These are phyloP conservation scores for Drosophila colorata DNA, from an alignment of 2,888 invertebrate genomes.

Conservation along the genomic window DNA sequence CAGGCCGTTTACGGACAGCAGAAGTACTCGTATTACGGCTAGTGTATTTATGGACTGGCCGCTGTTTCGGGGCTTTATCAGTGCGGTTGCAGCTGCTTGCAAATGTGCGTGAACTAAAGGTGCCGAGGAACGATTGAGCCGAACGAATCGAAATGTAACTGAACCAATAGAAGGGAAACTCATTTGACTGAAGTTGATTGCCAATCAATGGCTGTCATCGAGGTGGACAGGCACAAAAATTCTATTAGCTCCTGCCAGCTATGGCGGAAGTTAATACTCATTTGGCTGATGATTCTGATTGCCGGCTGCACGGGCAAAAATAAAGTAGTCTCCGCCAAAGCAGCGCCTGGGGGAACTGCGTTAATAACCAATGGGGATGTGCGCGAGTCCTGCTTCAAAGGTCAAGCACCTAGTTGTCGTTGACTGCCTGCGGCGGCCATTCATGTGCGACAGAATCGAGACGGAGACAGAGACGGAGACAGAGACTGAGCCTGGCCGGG, in stretches of 20 bases:
- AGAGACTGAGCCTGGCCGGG: conserved; percentile 20
- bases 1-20: conserved; percentile 1
- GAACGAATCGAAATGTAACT: conserved; percentile 35
- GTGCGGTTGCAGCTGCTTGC: conserved; percentile 44
- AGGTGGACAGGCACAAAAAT: conserved; percentile 61
- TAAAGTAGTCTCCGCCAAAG: conserved; percentile 10
- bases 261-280: conserved; percentile 63
- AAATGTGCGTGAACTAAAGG: conserved; percentile 3
- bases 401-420: conserved; percentile 72
- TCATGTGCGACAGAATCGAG: conserved; percentile 12
- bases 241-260: conserved; percentile 67
- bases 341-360: conserved; percentile 10
- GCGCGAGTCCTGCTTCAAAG: conserved; percentile 61
- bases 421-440: conserved; percentile 48
- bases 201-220: conserved; percentile 62
- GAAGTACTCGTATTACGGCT: neutral
- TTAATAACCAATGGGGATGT: conserved; percentile 8
- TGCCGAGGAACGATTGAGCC: neutral
- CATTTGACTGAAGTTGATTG: conserved; percentile 79
- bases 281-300: conserved; percentile 59
- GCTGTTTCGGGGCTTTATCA: conserved; percentile 42
- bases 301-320: conserved; percentile 25
- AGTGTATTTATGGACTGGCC: conserved; percentile 22
- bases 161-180: conserved; percentile 49
- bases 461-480: conserved; percentile 2